Percentiles rank a stretch among this genome's conserved stretches.
These are phyloP conservation scores for Xenopus laevis DNA, from an alignment of 2,113 vertebrate species.

Conservation along the genomic window DNA sequence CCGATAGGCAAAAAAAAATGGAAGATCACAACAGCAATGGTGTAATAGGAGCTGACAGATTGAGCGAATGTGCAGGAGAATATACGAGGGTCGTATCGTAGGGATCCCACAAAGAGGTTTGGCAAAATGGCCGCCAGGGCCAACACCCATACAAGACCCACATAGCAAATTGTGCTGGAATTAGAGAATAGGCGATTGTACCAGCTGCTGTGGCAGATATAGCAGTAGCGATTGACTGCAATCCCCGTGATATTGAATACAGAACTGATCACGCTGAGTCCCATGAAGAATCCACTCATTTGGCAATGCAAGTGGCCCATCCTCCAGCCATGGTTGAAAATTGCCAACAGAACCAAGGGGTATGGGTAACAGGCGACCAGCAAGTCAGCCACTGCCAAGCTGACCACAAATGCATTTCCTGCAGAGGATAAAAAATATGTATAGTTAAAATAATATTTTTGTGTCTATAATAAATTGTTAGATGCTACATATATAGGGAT, in stretches of 20 bases:
- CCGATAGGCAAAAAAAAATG: slow-evolving; percentile 75
- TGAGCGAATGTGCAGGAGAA: slow-evolving; percentile 79
- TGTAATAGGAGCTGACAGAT: slow-evolving; percentile 74
- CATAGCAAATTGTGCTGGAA: slow-evolving; percentile 70
- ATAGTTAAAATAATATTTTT: no score
- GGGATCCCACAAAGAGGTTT: slow-evolving; percentile 75
- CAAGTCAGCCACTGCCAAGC: slow-evolving; percentile 74
- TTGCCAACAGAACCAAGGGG: slow-evolving; percentile 71
- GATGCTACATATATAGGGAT: no score
- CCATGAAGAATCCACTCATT: slow-evolving; percentile 78
- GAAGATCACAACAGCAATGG: slow-evolving; percentile 70
- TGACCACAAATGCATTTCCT: slow-evolving; percentile 81
- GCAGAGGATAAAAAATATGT: slow-evolving; percentile 19
- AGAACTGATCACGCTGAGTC: slow-evolving; percentile 76
- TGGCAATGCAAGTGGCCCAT: slow-evolving; percentile 75
- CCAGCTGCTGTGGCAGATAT: slow-evolving; percentile 75
- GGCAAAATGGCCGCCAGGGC: slow-evolving; percentile 70
- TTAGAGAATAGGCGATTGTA: slow-evolving; percentile 74
- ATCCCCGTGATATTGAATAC: slow-evolving; percentile 80
- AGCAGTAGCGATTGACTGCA: slow-evolving; percentile 78
- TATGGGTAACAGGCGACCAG: slow-evolving; percentile 76
- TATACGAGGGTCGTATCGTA: slow-evolving; percentile 72
- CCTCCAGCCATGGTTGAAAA: slow-evolving; percentile 73
- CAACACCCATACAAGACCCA: slow-evolving; percentile 69
- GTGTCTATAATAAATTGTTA: no score